phyloP scores from a whole-genome alignment of 2,888 invertebrate genomes.

The Heterodera filipjevi region DNA sequence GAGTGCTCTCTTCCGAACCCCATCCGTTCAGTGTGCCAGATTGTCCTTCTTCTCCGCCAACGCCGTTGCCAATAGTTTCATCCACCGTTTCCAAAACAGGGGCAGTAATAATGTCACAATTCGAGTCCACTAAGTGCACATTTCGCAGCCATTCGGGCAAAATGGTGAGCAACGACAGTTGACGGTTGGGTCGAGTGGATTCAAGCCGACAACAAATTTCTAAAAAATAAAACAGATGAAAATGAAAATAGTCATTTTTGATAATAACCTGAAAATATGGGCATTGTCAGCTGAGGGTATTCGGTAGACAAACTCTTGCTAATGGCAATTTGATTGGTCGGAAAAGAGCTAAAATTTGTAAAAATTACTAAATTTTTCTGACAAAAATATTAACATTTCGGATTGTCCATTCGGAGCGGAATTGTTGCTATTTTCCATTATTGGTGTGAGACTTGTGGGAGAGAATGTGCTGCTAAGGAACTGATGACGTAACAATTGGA shows the following conservation, averaged over 20 bases:
- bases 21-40: constrained; percentile 73
- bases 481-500: constrained; percentile 86
- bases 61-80: background rate
- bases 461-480: constrained; percentile 76
- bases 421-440: constrained; percentile 14
- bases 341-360: constrained; percentile 3
- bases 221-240: constrained; percentile 67
- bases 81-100: constrained; percentile 3
- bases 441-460: constrained; percentile 44
- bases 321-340: constrained; percentile 67
- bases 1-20: constrained; percentile 82
- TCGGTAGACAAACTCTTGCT: constrained; percentile 89
- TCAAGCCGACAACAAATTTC: constrained; percentile 96
- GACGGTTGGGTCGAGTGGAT: constrained; percentile 88
- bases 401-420: background rate
- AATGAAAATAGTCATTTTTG: background rate
- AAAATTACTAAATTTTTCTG: background rate
- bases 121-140: constrained; percentile 87
- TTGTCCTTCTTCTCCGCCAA: constrained; percentile 5
- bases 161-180: constrained; percentile 87
- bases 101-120: constrained; percentile 41
- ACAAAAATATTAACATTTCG: background rate
- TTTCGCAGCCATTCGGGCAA: constrained; percentile 96
- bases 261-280: constrained; percentile 88
- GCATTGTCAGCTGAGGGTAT: constrained; percentile 97